Evolutionary conservation across 2,113 vertebrate genomes (phyloP).

Genomic region (Collichthys lucidus): DNA sequence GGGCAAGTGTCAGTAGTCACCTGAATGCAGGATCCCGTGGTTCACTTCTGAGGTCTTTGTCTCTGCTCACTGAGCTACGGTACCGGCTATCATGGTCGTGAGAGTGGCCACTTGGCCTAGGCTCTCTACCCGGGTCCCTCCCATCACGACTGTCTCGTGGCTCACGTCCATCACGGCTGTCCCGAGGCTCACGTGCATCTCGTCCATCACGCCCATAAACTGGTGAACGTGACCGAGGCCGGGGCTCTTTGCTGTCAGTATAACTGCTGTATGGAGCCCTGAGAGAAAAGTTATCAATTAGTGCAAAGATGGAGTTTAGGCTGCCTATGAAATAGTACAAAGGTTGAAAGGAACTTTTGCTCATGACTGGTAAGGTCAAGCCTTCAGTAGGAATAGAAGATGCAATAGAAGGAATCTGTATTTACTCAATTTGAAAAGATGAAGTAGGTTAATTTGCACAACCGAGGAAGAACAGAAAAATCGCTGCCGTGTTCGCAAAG

Average conservation of each 20-base stretch:
- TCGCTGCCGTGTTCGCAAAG: neutral
- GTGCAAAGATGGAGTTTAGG: neutral
- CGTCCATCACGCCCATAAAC: conserved; percentile 86
- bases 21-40: conserved; percentile 75
- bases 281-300: conserved; percentile 42
- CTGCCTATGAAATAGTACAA: neutral
- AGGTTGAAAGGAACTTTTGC: neutral
- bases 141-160: conserved; percentile 78
- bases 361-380: neutral
- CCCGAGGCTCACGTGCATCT: conserved; percentile 80
- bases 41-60: conserved; percentile 77
- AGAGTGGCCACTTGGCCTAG: conserved; percentile 78
- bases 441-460: neutral
- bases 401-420: too few species aligned
- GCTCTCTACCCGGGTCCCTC: conserved; percentile 81
- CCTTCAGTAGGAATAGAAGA: neutral
- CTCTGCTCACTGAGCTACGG: conserved; percentile 80
- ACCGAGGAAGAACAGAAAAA: neutral
- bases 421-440: neutral
- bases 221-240: conserved; percentile 84
- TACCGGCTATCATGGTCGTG: conserved; percentile 86
- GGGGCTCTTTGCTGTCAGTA: conserved; percentile 78
- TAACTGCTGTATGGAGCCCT: conserved; percentile 78
- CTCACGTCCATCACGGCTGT: conserved; percentile 76
- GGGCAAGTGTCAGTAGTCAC: conserved; percentile 52